Percentiles rank a stretch among this genome's conserved stretches.
These are phyloP conservation scores for Scophthalmus maximus DNA, from an alignment of 2,113 vertebrate species.

Conservation along the genomic window DNA sequence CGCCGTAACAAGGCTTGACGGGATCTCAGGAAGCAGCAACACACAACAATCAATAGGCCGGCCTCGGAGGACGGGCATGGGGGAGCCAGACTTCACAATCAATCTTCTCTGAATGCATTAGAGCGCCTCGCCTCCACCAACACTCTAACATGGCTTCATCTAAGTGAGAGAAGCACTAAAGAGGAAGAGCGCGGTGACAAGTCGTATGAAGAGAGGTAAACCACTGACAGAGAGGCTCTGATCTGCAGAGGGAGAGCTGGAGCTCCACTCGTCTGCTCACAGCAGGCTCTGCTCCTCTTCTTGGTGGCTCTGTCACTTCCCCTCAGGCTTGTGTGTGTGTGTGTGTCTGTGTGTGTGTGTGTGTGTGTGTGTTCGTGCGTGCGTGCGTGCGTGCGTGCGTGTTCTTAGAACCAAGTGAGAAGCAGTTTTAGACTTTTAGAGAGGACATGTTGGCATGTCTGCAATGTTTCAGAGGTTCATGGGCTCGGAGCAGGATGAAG, in stretches of 20 bases:
- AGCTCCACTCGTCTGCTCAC: constrained; percentile 55
- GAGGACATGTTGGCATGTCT: not conserved
- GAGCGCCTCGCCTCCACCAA: constrained; percentile 38
- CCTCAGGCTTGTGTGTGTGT: constrained; percentile 60
- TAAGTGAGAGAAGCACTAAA: constrained; percentile 55
- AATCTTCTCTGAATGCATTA: constrained; percentile 67
- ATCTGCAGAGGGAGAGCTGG: constrained; percentile 44
- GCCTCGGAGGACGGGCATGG: constrained; percentile 53
- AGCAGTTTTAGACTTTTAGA: not conserved
- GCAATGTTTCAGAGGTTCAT: not conserved
- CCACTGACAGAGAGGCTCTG: constrained; percentile 61
- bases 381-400: not conserved
- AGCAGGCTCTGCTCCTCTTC: constrained; percentile 50
- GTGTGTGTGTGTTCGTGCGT: not conserved
- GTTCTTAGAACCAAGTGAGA: constrained; percentile 24
- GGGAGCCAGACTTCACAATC: constrained; percentile 70
- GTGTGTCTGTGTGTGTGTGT: constrained; percentile 20
- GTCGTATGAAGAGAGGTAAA: constrained; percentile 61
- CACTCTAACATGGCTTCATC: constrained; percentile 60
- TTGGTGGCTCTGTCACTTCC: constrained; percentile 69
- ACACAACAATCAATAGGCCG: constrained; percentile 72
- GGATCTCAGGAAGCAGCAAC: constrained; percentile 68
- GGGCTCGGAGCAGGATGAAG: not conserved
- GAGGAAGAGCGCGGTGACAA: constrained; percentile 61
- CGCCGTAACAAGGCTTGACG: constrained; percentile 60